These are phyloP conservation scores for Malurus splendens DNA, from an alignment of 2,797 vertebrate species.

Conservation along the genomic window DNA sequence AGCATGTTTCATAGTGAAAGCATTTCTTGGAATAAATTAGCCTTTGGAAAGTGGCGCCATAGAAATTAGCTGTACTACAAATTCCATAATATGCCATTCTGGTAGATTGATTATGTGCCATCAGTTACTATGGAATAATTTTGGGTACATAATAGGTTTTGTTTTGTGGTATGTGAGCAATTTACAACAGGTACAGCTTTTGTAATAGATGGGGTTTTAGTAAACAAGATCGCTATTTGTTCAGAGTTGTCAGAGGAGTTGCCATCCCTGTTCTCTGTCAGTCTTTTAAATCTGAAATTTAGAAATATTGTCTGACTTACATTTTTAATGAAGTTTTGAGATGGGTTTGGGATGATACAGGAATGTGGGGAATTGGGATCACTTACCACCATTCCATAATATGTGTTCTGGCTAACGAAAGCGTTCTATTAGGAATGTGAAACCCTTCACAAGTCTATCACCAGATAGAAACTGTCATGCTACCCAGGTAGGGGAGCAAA, in stretches of 20 bases:
- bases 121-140: background rate
- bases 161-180: background rate
- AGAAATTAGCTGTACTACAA: background rate
- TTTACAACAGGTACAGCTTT: background rate
- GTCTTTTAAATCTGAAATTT: background rate
- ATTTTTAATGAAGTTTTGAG: background rate
- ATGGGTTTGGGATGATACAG: background rate
- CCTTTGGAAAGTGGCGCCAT: background rate
- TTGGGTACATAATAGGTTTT: background rate
- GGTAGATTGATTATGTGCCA: background rate
- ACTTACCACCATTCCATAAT: background rate
- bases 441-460: background rate
- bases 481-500: background rate
- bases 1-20: background rate
- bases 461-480: background rate
- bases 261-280: background rate
- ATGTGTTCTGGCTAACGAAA: background rate
- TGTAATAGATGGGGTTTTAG: background rate
- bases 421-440: background rate
- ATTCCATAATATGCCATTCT: background rate
- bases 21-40: background rate
- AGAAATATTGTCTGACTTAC: background rate
- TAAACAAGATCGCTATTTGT: background rate
- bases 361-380: background rate
- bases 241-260: background rate